These are phyloP conservation scores for Brachionus angularis DNA, from an alignment of 1,140 invertebrate species.

Conservation along the genomic window DNA sequence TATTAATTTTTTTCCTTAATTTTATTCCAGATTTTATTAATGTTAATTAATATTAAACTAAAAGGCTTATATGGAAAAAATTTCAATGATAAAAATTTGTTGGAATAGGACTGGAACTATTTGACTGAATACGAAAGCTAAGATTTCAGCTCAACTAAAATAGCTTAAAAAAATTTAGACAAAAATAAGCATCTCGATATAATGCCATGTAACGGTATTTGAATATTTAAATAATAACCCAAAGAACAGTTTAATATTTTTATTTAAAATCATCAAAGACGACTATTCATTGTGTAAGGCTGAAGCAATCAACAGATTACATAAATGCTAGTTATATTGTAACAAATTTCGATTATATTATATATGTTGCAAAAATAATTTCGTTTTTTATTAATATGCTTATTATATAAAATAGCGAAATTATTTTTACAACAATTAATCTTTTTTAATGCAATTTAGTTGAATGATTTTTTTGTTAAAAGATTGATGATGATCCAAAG, in stretches of 20 bases:
- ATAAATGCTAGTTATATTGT: conserved; percentile 92
- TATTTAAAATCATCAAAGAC: conserved; percentile 55
- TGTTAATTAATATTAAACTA: too few species aligned
- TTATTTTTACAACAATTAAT: too few species aligned
- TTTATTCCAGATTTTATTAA: too few species aligned
- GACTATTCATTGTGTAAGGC: conserved; percentile 82
- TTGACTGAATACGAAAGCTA: conserved; percentile 88
- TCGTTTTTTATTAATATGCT: too few species aligned
- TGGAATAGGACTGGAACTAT: conserved; percentile 92
- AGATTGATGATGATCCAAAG: conserved; percentile 43
- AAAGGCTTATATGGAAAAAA: conserved; percentile 91
- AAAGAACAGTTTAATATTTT: neutral
- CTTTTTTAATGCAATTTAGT: neutral
- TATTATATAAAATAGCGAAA: too few species aligned
- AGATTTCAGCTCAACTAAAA: conserved; percentile 72
- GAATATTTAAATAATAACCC: neutral
- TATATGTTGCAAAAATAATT: too few species aligned
- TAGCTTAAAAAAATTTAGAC: conserved; percentile 65
- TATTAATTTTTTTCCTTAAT: neutral
- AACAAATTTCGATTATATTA: too few species aligned
- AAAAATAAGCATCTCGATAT: conserved; percentile 78
- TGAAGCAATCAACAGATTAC: conserved; percentile 77
- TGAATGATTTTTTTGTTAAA: neutral
- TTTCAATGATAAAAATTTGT: conserved; percentile 86
- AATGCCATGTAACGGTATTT: conserved; percentile 66